These are phyloP conservation scores for Drosophila pectinifera DNA, from an alignment of 1,140 invertebrate genomes.

Conservation along the genomic window DNA sequence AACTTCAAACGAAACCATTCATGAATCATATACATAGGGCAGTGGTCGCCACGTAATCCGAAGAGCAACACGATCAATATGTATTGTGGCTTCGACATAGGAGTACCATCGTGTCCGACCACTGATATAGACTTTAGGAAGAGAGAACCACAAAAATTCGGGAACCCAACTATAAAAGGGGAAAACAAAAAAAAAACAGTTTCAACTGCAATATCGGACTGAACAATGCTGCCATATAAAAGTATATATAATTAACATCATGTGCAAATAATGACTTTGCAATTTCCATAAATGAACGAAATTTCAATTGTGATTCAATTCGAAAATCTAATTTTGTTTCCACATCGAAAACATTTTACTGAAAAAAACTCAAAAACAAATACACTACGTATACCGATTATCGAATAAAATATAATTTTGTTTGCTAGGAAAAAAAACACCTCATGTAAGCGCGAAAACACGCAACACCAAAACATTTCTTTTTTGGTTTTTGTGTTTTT, in stretches of 20 bases:
- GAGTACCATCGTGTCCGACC: not conserved
- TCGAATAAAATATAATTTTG: constrained; percentile 59
- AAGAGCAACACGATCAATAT: not conserved
- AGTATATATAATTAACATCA: constrained; percentile 28
- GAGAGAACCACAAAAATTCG: constrained; percentile 37
- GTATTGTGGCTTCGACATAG: no score
- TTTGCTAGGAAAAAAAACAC: constrained; percentile 37
- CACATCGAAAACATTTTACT: constrained; percentile 71
- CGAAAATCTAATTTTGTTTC: constrained; percentile 73
- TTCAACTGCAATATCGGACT: constrained; percentile 75
- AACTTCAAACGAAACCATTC: constrained; percentile 46
- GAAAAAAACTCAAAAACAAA: constrained; percentile 28
- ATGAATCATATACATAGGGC: constrained; percentile 20
- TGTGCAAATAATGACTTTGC: constrained; percentile 30
- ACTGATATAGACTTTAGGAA: constrained; percentile 14
- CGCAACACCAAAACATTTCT: constrained; percentile 41
- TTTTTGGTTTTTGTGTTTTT: constrained; percentile 22
- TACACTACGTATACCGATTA: constrained; percentile 59
- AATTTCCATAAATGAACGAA: constrained; percentile 58
- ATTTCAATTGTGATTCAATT: constrained; percentile 78
- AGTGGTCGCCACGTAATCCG: not conserved
- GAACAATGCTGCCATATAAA: constrained; percentile 78
- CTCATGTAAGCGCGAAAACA: constrained; percentile 8
- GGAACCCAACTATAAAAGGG: constrained; percentile 21
- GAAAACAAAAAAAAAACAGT: constrained; percentile 16